Evolutionary conservation across 2,797 vertebrate genomes (phyloP).

Genomic region (Microhierax caerulescens): DNA sequence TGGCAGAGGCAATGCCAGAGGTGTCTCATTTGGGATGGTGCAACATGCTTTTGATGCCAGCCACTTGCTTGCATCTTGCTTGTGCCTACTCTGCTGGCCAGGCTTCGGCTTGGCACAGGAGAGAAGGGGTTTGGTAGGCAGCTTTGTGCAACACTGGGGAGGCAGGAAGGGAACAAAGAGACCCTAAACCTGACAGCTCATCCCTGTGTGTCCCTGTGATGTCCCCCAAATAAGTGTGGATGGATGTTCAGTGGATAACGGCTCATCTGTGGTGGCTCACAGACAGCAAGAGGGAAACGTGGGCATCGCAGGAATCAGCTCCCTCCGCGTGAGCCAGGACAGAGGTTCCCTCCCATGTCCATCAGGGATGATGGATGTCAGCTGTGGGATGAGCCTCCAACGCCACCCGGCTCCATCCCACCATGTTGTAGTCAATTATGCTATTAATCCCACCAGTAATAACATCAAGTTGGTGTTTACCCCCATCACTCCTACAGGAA

Average conservation of each 20-base stretch:
- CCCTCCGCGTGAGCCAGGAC: accelerated
- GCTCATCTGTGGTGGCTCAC: neutral
- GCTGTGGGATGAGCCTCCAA: neutral
- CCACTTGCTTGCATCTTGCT: neutral
- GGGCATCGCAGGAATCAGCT: neutral
- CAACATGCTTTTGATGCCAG: neutral
- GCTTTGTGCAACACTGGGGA: neutral
- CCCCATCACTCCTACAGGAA: slow-evolving; percentile 36
- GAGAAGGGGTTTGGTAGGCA: neutral
- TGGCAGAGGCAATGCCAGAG: neutral
- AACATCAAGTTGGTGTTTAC: slow-evolving; percentile 14
- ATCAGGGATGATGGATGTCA: accelerated
- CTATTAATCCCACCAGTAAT: neutral
- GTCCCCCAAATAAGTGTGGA: neutral
- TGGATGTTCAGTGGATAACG: neutral
- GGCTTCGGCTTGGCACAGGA: neutral
- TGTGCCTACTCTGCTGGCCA: neutral
- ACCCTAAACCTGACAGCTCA: neutral
- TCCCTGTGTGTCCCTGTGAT: neutral
- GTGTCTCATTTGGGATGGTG: neutral
- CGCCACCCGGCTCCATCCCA: neutral
- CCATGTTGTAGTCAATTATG: neutral
- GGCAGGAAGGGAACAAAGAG: neutral
- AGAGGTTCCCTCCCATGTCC: neutral
- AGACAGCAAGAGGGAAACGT: accelerated